Evolutionary conservation across 2,888 invertebrate species (phyloP), one percentile per base, ranked within the genome.

Genomic region (Byasa hedistus): DNA sequence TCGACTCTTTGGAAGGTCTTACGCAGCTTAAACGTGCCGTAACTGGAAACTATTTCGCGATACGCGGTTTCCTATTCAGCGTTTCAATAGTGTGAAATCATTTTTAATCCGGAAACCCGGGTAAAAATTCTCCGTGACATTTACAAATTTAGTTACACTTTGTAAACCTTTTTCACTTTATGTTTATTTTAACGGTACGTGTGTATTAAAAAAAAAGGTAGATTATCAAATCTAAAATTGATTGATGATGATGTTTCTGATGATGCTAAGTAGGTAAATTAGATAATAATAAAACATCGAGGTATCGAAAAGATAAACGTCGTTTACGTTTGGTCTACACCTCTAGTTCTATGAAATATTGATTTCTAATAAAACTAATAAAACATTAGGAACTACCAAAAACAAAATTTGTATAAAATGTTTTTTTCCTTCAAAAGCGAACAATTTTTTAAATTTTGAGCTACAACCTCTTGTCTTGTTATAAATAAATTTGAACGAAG

Each of bases 1-100:
- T 84, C 83, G 81, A 81, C 79, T 78, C 79, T 80, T 81, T 79
- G 79, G 73, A 74, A 73, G 32, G 81, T 81, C 79, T 76, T 79
- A 85, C 85, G 83, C 85, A 85, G 79, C 78, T 83, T 79, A 79
- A 75, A 76, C 77, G 74, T 74, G 75, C 63, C 75, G 77, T 76
- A 78, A 78, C 75, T 68, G 59, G 70, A 74, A 78, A 72, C 73
- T 74, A 73, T 74, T 71, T 66, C 68, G 68, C 65, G 67, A 63
- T 63, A 59, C 55, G 22, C 21, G 24, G 48, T 36, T 63, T 48
- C 68, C 72, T 71, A 67, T 70, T 71, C 67, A 66, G 66, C 51
- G 51, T 52, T 54, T 36, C 21, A 58, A 55, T 44, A 44, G 24
- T 27, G 32, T 52, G 51, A 61, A 61, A 65, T 61, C 52, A 61